phyloP scores from a whole-genome alignment of 2,888 invertebrate genomes.

The Xanthia icteritia region DNA sequence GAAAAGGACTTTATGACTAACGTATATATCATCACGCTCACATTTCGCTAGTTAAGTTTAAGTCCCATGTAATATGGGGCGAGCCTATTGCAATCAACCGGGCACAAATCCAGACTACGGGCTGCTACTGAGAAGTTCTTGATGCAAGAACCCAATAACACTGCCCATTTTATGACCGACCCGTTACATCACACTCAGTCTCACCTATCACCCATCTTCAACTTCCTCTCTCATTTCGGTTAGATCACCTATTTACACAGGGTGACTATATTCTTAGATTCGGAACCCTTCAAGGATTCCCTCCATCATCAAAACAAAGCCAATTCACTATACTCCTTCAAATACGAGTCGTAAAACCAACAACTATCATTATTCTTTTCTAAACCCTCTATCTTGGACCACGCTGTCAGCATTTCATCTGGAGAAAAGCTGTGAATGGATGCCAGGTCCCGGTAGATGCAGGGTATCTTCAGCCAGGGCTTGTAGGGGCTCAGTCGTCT shows the following conservation, averaged over 20 bases:
- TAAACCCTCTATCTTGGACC: slow-evolving; percentile 69
- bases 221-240: background rate
- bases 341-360: slow-evolving; percentile 64
- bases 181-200: background rate
- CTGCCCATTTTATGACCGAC: background rate
- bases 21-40: background rate
- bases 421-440: slow-evolving; percentile 77
- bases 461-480: slow-evolving; percentile 67
- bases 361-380: slow-evolving; percentile 64
- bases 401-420: slow-evolving; percentile 71
- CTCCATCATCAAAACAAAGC: slow-evolving; percentile 21
- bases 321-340: slow-evolving; percentile 56
- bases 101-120: background rate
- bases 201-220: background rate
- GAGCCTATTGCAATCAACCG: background rate
- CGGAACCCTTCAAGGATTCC: slow-evolving; percentile 12
- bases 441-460: slow-evolving; percentile 77
- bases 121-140: background rate
- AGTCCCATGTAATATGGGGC: background rate
- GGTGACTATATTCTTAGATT: background rate
- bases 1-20: background rate
- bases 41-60: background rate
- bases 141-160: background rate
- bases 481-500: slow-evolving; percentile 86
- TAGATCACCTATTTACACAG: background rate